phyloP scores from a whole-genome alignment of 2,113 vertebrate species.

The Conger conger region DNA sequence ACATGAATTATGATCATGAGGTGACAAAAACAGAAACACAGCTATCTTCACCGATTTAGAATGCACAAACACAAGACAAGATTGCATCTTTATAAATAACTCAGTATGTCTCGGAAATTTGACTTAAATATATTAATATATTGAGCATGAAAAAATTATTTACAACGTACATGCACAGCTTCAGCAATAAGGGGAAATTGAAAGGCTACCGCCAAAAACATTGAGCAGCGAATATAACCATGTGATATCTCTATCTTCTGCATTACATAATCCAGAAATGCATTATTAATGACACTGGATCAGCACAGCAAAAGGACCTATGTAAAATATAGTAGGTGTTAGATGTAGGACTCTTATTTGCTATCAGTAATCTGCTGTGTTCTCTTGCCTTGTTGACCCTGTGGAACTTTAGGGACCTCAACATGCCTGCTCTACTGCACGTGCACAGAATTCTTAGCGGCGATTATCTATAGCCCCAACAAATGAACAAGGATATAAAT shows the following conservation, averaged over 20 bases:
- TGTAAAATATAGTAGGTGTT: background rate
- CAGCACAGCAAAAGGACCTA: background rate
- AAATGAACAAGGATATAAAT: background rate
- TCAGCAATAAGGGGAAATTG: background rate
- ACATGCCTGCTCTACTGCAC: background rate
- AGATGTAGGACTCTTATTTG: background rate
- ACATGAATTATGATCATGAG: background rate
- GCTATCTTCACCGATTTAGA: background rate
- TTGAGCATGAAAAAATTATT: background rate
- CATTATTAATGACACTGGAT: background rate
- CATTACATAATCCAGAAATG: conserved; percentile 5
- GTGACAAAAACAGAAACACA: background rate
- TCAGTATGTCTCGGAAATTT: background rate
- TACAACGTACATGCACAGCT: background rate
- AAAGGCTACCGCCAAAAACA: background rate
- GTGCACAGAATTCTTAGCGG: background rate
- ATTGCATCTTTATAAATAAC: background rate
- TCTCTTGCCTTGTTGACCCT: background rate
- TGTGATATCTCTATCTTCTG: background rate
- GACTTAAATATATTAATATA: background rate
- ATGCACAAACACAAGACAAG: background rate
- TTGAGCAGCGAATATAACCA: background rate
- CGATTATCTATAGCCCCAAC: background rate
- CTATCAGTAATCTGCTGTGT: background rate
- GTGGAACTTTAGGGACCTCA: background rate